Evolutionary conservation across 2,797 vertebrate genomes (phyloP).

Genomic region (Philypnodon macrostomus): DNA sequence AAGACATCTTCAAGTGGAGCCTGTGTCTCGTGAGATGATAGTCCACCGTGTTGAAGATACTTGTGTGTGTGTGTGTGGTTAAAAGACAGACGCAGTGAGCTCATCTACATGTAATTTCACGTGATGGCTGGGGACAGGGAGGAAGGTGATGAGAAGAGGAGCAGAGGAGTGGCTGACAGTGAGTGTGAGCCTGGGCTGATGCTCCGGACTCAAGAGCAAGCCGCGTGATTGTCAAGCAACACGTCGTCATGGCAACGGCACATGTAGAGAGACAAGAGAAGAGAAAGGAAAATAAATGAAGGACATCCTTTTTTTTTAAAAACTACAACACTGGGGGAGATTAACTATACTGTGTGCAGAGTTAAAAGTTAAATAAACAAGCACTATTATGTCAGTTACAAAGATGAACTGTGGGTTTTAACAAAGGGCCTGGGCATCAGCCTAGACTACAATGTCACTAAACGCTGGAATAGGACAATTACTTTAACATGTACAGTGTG

Average conservation of each 20-base stretch:
- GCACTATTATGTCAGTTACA: not conserved
- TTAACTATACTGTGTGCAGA: constrained; percentile 15
- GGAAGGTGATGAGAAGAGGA: constrained; percentile 43
- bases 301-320: constrained; percentile 48
- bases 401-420: not conserved
- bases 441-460: no score
- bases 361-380: not conserved
- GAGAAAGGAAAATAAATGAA: constrained; percentile 29
- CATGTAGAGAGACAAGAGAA: constrained; percentile 43
- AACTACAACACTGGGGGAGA: constrained; percentile 34
- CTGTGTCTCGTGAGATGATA: constrained; percentile 30
- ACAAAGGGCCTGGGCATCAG: not conserved
- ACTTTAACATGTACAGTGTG: no score
- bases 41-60: constrained; percentile 8
- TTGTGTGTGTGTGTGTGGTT: not conserved
- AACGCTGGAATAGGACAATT: no score
- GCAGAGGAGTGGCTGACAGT: constrained; percentile 33
- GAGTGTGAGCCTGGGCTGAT: constrained; percentile 37
- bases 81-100: constrained; percentile 32
- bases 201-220: constrained; percentile 53
- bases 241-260: constrained; percentile 65
- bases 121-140: constrained; percentile 32
- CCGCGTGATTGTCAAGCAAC: constrained; percentile 61
- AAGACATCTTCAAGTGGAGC: constrained; percentile 26
- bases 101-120: constrained; percentile 58